These are phyloP conservation scores for Caracal caracal DNA, from an alignment of 2,113 vertebrate species.

Conservation along the genomic window DNA sequence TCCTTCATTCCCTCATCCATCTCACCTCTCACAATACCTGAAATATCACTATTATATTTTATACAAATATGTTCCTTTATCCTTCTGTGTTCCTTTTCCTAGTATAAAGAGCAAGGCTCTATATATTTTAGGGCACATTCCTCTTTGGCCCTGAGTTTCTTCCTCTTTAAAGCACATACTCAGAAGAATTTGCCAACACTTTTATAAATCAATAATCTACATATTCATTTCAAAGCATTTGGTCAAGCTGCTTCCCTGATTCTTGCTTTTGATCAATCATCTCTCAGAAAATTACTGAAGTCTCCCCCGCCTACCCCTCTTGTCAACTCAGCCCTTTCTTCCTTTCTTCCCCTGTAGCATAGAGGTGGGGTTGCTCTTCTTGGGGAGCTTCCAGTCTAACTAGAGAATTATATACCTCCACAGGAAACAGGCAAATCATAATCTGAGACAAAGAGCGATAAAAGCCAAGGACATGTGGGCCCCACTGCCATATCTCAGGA, in stretches of 20 bases:
- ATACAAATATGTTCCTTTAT: neutral
- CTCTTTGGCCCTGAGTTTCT: neutral
- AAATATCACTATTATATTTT: conserved; percentile 14
- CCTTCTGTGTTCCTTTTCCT: neutral
- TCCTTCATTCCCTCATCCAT: neutral
- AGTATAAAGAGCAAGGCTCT: neutral
- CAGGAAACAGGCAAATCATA: neutral
- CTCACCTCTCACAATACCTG: neutral
- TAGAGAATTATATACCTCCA: neutral
- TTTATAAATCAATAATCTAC: neutral
- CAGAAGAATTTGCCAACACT: conserved; percentile 8
- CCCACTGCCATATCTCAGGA: neutral
- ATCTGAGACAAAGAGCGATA: conserved; percentile 5
- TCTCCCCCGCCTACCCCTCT: neutral
- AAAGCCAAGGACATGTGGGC: conserved; percentile 24
- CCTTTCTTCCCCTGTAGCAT: neutral
- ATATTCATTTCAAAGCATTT: conserved; percentile 49
- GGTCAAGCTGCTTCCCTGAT: neutral
- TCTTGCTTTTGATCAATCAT: conserved; percentile 45
- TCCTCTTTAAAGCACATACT: neutral
- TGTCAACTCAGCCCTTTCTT: neutral
- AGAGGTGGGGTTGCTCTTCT: neutral
- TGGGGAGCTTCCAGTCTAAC: neutral
- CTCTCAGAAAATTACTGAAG: neutral
- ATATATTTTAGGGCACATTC: conserved; percentile 10